Evolutionary conservation across 2,113 vertebrate species (phyloP), one percentile per base, ranked within the genome.

Genomic region (Pitta sordida): DNA sequence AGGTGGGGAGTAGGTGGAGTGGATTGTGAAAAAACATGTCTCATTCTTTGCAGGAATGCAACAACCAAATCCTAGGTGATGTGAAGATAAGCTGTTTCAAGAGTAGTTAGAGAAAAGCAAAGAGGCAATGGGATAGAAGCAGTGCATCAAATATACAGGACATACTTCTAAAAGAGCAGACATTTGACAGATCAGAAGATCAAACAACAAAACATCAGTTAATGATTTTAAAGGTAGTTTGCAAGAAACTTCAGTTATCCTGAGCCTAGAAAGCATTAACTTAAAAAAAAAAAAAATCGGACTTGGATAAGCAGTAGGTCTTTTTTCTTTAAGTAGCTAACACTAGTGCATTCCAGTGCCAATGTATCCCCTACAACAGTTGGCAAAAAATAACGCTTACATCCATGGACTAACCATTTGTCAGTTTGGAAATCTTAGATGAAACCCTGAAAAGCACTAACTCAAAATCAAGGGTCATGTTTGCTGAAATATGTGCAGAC

Each of bases 1-100:
- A 95, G 91, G 93, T 96, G 94, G 95, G 75, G 87, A 96, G 95
- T 96, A 94, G 94, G 96, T 92, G 96, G 95, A 93, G 58, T 73
- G 46, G 69, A 95, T 85, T 55, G 76, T 68, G 87, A 82, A 81
- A 77, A 92, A 86, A 34, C 56, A 94, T 95, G 92, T 53, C 87
- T 96, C 86, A 94, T 87, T 94, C 92, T 86, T 44, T 78, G 60
- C 91, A 93, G 67, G 65, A 93, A 88, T 68, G 69, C 32, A 83
- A 44, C 39, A 83, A 29, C 80, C 60, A 83, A 63, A 75, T 53
- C 81, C 78, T 84, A 79, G 77, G 91, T 92, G 56, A 90, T 75
- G 39, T 75, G 80, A 91, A 86, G n/a, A 68, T 44, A 94, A 95
- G 52, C 11, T 60, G 60, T 71, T 93, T 71, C 60, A 89, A 82